Evolutionary conservation across 2,888 invertebrate species (phyloP).

Genomic region (Acronicta leporina): DNA sequence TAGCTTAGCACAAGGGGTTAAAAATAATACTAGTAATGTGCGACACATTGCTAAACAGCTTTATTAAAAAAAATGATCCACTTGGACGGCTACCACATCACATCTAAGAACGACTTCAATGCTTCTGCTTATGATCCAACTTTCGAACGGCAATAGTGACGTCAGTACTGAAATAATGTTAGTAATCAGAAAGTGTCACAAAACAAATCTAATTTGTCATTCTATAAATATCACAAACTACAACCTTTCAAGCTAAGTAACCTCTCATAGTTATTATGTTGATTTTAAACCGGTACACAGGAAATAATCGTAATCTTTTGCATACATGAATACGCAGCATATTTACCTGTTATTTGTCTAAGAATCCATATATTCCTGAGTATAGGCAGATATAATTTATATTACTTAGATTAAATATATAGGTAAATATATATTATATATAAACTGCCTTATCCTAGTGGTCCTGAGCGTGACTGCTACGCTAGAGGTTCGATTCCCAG

Average conservation of each 20-base stretch:
- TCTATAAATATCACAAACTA: background rate
- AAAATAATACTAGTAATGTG: too few relatives aligned
- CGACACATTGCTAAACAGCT: too few relatives aligned
- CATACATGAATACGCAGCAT: constrained; percentile 41
- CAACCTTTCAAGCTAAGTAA: constrained; percentile 20
- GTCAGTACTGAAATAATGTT: too few relatives aligned
- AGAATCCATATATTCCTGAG: constrained; percentile 14
- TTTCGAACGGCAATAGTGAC: too few relatives aligned
- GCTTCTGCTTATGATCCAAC: too few relatives aligned
- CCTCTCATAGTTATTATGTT: constrained; percentile 23
- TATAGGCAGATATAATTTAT: constrained; percentile 12
- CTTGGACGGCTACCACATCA: too few relatives aligned
- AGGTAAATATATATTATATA: background rate
- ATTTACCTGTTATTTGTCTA: constrained; percentile 30
- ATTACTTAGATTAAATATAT: constrained; percentile 5
- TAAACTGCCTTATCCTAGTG: too few relatives aligned
- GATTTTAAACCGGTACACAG: constrained; percentile 29
- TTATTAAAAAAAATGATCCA: too few relatives aligned
- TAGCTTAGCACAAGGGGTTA: too few relatives aligned
- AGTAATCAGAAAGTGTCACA: background rate
- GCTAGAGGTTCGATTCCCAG: too few relatives aligned
- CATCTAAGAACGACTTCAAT: too few relatives aligned
- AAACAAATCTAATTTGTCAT: background rate
- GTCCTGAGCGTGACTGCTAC: too few relatives aligned
- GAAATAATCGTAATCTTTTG: constrained; percentile 41